A percentile compares a stretch with the other conserved stretches of the same genome.
These are phyloP conservation scores for Euura lappo DNA, from an alignment of 1,140 invertebrate species.

Conservation along the genomic window DNA sequence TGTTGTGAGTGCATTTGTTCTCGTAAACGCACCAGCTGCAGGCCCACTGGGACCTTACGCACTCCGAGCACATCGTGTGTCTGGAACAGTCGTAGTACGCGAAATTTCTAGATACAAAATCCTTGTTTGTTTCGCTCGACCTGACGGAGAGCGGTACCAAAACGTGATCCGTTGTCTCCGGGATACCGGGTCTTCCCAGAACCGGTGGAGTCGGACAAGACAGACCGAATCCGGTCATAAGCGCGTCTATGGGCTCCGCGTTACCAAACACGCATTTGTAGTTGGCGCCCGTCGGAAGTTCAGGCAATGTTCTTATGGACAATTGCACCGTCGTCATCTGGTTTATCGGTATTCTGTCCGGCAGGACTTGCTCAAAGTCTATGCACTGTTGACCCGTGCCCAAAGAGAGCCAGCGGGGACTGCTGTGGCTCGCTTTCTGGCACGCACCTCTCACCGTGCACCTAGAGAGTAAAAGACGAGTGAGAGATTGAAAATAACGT, in stretches of 20 bases:
- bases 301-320: constrained; percentile 87
- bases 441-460: constrained; percentile 88
- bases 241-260: constrained; percentile 85
- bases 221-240: constrained; percentile 79
- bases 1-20: constrained; percentile 91
- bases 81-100: constrained; percentile 93
- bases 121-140: constrained; percentile 92
- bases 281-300: constrained; percentile 85
- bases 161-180: constrained; percentile 84
- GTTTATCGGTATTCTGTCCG: constrained; percentile 87
- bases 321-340: constrained; percentile 85
- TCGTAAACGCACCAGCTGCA: constrained; percentile 97
- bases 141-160: constrained; percentile 91
- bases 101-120: constrained; percentile 93
- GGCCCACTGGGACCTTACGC: constrained; percentile 87
- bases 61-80: constrained; percentile 85
- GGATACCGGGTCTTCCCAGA: constrained; percentile 78
- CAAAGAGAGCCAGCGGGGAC: constrained; percentile 90
- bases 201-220: constrained; percentile 85
- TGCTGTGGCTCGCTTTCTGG: constrained; percentile 87
- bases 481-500: constrained; percentile 1
- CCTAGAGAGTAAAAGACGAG: constrained; percentile 53
- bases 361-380: constrained; percentile 91
- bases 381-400: constrained; percentile 93
- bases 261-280: constrained; percentile 93